Evolutionary conservation across 1,140 invertebrate species (phyloP), one percentile per base, ranked within the genome.

Genomic region (Atta colombica): DNA sequence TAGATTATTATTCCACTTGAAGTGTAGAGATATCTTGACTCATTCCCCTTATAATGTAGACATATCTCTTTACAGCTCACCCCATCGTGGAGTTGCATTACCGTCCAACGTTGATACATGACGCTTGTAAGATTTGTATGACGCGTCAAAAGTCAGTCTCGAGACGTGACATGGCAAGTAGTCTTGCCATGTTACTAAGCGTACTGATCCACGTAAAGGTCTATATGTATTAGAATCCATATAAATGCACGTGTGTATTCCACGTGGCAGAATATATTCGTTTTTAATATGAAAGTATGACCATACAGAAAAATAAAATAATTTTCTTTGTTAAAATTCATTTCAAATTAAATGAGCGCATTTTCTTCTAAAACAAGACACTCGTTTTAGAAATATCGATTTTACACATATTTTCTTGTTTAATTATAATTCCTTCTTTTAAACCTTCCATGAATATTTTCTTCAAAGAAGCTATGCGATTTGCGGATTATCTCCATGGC

Each of bases 21-120:
- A 31, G n/a, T 35, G 28, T 18, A 78, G 18, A n/a, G 18, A 68
- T 45, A 25, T 12, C 45, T 51, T n/a, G 7, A 25, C 8, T 69
- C 45, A 6, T 4, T 12, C 28, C 45, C 49, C 8, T 7, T 18
- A 14, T 16, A n/a, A 69, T 69, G 28, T 25, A 77, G 25, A 55
- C 82, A 69, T 89, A 45, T 89, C 88, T 81, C 21, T 77, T 89
- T 89, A 89, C 87, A 12, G 14, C 75, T 7, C 25, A 53, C 58
- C 74, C 74, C 65, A 71, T 6, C 65, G 28, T 55, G 39, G 81
- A 60, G 45, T 89, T 87, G 16, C 2, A 74, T 89, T 89, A 81
- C 75, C n/a, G 66, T 51, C 14, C 14, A 49, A 89, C 58, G 81
- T 45, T 89, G 55, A 85, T 81, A 63, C 78, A 21, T 35, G 51